Evolutionary conservation across 2,797 vertebrate genomes (phyloP).

Genomic region (Cephalopachus bancanus): DNA sequence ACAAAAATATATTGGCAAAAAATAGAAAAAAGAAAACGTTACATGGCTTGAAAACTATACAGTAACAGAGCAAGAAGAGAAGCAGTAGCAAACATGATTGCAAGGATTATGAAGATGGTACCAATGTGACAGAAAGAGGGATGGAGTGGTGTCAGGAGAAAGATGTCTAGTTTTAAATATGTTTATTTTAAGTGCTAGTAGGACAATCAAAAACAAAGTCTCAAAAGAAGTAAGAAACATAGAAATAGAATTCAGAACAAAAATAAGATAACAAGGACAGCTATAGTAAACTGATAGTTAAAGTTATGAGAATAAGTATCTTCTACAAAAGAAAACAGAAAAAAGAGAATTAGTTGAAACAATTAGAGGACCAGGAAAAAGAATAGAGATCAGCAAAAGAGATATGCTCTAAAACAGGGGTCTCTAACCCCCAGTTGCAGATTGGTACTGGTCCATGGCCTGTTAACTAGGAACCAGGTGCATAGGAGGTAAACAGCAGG

Average conservation of each 20-base stretch:
- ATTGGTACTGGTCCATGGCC: no score
- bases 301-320: background rate
- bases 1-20: background rate
- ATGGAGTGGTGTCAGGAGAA: background rate
- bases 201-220: conserved; percentile 10
- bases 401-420: background rate
- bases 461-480: no score
- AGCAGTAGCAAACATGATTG: background rate
- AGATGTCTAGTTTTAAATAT: conserved; percentile 3
- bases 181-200: background rate
- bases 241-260: conserved; percentile 16
- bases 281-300: background rate
- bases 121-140: background rate
- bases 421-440: no score
- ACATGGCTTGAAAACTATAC: background rate
- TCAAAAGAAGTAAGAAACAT: conserved; percentile 10
- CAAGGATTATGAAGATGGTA: background rate
- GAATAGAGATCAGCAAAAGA: background rate
- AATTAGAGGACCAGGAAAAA: background rate
- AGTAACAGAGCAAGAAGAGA: background rate
- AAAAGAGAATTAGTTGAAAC: conserved; percentile 7
- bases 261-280: background rate
- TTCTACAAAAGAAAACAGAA: conserved; percentile 15
- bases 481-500: no score
- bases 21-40: background rate